A percentile compares a stretch with the other conserved stretches of the same genome.
Evolutionary conservation across 2,113 vertebrate genomes (phyloP).

Genomic region (Sarotherodon lohbergeri): DNA sequence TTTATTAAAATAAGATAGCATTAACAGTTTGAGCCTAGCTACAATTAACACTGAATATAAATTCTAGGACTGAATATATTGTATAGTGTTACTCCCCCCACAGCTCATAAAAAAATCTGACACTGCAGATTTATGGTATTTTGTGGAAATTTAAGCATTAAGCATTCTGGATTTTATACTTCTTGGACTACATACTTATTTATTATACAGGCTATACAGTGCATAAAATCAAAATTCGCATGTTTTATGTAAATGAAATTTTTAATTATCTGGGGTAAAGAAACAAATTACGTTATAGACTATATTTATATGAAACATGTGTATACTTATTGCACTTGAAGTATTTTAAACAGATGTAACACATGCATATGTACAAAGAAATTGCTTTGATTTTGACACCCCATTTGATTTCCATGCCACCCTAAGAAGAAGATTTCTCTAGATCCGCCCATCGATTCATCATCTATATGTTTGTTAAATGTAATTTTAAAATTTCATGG

Average conservation of each 20-base stretch:
- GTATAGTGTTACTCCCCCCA: neutral
- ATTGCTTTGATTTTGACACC: neutral
- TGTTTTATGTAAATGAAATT: neutral
- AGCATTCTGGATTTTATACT: neutral
- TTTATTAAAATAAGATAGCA: neutral
- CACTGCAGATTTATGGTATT: neutral
- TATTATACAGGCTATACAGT: neutral
- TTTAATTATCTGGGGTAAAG: neutral
- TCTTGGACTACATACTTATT: neutral
- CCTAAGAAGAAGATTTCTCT: neutral
- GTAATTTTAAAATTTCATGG: neutral
- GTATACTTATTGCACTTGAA: neutral
- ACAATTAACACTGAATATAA: neutral
- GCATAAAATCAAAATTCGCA: neutral
- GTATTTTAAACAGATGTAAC: rapidly evolving
- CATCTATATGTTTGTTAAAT: neutral
- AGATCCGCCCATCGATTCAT: neutral
- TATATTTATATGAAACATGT: neutral
- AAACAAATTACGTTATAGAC: neutral
- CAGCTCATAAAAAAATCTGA: too few species aligned
- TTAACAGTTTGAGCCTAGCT: neutral
- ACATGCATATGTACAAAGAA: neutral
- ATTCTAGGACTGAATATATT: neutral
- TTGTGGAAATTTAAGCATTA: neutral
- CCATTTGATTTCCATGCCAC: neutral